These are phyloP conservation scores for Brachyalestes nurse DNA, from an alignment of 2,797 vertebrate genomes.

Conservation along the genomic window DNA sequence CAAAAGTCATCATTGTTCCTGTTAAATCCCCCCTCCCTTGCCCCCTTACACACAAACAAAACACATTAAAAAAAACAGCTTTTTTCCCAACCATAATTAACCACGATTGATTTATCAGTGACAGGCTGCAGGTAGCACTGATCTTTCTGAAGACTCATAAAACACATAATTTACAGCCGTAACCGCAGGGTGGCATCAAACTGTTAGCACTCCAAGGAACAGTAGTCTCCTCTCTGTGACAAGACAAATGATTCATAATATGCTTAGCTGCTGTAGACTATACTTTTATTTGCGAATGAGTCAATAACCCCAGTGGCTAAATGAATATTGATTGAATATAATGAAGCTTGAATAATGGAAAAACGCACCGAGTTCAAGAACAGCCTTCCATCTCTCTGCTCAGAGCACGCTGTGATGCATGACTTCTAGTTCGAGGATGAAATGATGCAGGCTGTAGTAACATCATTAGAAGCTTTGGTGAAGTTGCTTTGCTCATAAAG, in stretches of 20 bases:
- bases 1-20: neutral
- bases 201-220: constrained; percentile 83
- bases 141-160: constrained; percentile 87
- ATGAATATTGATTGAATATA: constrained; percentile 91
- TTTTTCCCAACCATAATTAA: constrained; percentile 33
- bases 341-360: constrained; percentile 90
- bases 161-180: constrained; percentile 89
- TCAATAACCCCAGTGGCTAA: constrained; percentile 87
- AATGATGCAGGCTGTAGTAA: constrained; percentile 70
- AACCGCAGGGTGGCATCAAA: constrained; percentile 87
- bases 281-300: constrained; percentile 90
- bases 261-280: constrained; percentile 85
- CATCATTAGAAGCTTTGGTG: constrained; percentile 50
- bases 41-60: constrained; percentile 16
- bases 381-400: constrained; percentile 70
- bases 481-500: constrained; percentile 25
- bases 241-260: constrained; percentile 88
- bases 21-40: neutral
- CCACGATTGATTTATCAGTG: constrained; percentile 86
- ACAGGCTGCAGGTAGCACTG: constrained; percentile 89
- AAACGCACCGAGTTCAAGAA: constrained; percentile 81
- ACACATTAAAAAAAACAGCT: constrained; percentile 33
- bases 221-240: constrained; percentile 87
- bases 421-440: constrained; percentile 70
- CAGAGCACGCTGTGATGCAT: constrained; percentile 72